A percentile compares a stretch with the other conserved stretches of the same genome.
Evolutionary conservation across 1,140 invertebrate species (phyloP).

Genomic region (Saccostrea echinata): DNA sequence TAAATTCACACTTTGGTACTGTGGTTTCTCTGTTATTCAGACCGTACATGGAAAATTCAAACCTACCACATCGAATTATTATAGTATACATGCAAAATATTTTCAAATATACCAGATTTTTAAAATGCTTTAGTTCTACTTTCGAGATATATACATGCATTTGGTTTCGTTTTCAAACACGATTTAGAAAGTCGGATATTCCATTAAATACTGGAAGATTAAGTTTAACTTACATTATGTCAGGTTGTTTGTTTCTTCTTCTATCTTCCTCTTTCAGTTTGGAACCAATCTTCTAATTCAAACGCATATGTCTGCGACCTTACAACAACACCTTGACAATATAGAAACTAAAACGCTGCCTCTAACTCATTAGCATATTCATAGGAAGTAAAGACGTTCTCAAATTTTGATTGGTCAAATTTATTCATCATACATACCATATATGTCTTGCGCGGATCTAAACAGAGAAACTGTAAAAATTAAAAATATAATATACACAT

Average conservation of each 20-base stretch:
- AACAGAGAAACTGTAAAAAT: too few relatives aligned
- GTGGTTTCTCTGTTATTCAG: not conserved
- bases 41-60: not conserved
- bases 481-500: too few relatives aligned
- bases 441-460: too few relatives aligned
- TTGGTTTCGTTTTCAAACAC: constrained; percentile 38
- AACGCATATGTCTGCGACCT: constrained; percentile 33
- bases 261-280: not conserved
- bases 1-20: not conserved
- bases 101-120: not conserved
- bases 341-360: constrained; percentile 34
- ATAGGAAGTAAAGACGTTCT: not conserved
- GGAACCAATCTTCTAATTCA: not conserved
- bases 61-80: not conserved
- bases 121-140: not conserved
- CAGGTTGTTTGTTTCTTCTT: not conserved
- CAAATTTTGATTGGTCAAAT: not conserved
- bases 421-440: not conserved
- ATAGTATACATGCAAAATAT: not conserved
- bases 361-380: constrained; percentile 17
- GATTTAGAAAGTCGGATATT: not conserved
- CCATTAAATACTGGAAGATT: not conserved
- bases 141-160: constrained; percentile 15
- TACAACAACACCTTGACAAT: constrained; percentile 26
- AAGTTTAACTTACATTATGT: constrained; percentile 4